Percentiles rank a stretch among this genome's conserved stretches.
Evolutionary conservation across 1,140 invertebrate species (phyloP).

Genomic region (Linepithema humile): DNA sequence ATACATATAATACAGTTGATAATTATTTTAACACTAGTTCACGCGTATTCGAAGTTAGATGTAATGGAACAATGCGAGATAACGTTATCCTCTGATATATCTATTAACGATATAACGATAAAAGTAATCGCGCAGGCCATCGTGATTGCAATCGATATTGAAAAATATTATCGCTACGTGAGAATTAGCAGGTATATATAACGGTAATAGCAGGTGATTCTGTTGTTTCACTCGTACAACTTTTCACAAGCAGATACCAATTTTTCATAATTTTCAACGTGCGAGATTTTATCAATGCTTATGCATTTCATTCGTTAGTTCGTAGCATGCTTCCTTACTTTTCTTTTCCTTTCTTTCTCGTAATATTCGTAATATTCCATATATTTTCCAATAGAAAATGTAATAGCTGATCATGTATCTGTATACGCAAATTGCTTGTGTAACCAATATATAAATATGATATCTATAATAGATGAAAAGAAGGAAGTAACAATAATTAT

Average conservation of each 20-base stretch:
- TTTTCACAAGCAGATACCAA: background rate
- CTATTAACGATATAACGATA: constrained; percentile 45
- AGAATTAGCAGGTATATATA: constrained; percentile 34
- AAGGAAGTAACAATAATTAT: no score
- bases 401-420: background rate
- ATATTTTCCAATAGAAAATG: background rate
- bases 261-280: background rate
- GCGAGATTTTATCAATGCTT: constrained; percentile 1
- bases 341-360: background rate
- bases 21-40: background rate
- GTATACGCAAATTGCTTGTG: no score
- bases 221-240: background rate
- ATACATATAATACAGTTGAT: background rate
- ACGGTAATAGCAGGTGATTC: background rate
- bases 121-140: background rate
- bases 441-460: no score
- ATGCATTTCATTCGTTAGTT: background rate
- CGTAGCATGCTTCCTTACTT: background rate
- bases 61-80: background rate
- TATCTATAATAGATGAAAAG: no score
- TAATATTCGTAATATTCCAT: background rate
- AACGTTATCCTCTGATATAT: constrained; percentile 8
- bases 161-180: constrained; percentile 65
- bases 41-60: background rate
- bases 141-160: constrained; percentile 23